These are phyloP conservation scores for Orthonychiurus folsomi DNA, from an alignment of 2,888 invertebrate genomes.

Conservation along the genomic window DNA sequence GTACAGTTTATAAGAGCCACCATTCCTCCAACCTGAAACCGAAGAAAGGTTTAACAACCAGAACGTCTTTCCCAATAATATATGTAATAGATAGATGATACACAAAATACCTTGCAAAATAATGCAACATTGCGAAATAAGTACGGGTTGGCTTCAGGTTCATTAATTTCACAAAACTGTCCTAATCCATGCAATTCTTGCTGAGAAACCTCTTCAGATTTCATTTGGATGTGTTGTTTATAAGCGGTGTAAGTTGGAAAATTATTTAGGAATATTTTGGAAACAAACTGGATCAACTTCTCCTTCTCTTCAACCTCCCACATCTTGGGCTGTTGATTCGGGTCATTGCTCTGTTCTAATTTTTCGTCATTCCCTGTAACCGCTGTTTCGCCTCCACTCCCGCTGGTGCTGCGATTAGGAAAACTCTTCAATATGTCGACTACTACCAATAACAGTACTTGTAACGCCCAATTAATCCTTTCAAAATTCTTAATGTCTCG, in stretches of 20 bases:
- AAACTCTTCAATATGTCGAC: conserved; percentile 72
- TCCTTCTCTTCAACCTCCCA: conserved; percentile 80
- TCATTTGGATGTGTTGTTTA: conserved; percentile 70
- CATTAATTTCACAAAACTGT: conserved; percentile 82
- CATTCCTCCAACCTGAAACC: conserved; percentile 60
- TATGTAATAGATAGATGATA: neutral
- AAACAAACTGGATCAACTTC: conserved; percentile 74
- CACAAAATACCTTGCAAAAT: conserved; percentile 67
- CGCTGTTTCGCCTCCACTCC: conserved; percentile 16
- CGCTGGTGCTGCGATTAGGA: conserved; percentile 41
- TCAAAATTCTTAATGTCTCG: conserved; percentile 87
- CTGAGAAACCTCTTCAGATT: conserved; percentile 70
- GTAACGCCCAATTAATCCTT: conserved; percentile 77
- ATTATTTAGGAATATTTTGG: conserved; percentile 78
- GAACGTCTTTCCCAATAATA: no score
- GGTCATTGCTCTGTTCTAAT: neutral
- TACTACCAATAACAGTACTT: conserved; percentile 73
- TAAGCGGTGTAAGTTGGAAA: conserved; percentile 69
- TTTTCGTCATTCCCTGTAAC: no score
- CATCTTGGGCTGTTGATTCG: conserved; percentile 17
- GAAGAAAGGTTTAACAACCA: conserved; percentile 2
- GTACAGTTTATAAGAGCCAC: conserved; percentile 79
- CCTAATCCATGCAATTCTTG: conserved; percentile 72
- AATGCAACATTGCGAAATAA: conserved; percentile 83
- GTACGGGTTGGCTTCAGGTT: conserved; percentile 85